A percentile compares a stretch with the other conserved stretches of the same genome.
These are phyloP conservation scores for Arothron firmamentum DNA, from an alignment of 2,113 vertebrate species.

Conservation along the genomic window DNA sequence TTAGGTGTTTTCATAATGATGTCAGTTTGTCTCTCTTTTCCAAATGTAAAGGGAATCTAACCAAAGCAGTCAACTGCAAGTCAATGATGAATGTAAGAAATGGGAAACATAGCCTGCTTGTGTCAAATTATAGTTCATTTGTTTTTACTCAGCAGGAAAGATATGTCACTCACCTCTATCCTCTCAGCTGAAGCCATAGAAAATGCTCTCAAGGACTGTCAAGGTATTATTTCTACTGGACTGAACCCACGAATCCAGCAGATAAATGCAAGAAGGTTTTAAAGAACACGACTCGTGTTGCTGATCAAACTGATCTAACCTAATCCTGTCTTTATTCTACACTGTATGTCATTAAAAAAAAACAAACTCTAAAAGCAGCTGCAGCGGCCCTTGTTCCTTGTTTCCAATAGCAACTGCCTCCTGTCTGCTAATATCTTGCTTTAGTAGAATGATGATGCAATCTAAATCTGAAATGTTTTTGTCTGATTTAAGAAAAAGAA, in stretches of 20 bases:
- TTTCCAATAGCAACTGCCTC: too few relatives aligned
- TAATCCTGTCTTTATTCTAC: too few relatives aligned
- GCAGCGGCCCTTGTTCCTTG: too few relatives aligned
- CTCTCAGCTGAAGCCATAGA: slow-evolving; percentile 88
- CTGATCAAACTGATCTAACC: too few relatives aligned
- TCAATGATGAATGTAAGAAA: background rate
- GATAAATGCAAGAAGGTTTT: too few relatives aligned
- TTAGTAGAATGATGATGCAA: slow-evolving; percentile 2
- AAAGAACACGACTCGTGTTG: too few relatives aligned
- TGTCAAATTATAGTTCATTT: background rate
- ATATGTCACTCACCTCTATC: slow-evolving; percentile 91
- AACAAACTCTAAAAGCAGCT: too few relatives aligned
- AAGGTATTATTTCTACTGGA: slow-evolving; percentile 76
- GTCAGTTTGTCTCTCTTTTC: too few relatives aligned
- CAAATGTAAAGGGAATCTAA: slow-evolving; percentile 1
- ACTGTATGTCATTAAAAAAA: too few relatives aligned
- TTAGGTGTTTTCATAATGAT: too few relatives aligned
- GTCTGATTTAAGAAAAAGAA: slow-evolving; percentile 19
- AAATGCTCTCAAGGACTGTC: slow-evolving; percentile 91
- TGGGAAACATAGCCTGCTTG: background rate
- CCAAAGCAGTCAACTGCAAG: background rate
- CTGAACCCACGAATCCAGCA: background rate
- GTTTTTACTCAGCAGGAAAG: slow-evolving; percentile 70
- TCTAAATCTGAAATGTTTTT: slow-evolving; percentile 26
- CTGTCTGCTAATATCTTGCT: too few relatives aligned